Percentiles rank a stretch among this genome's conserved stretches.
phyloP scores from a whole-genome alignment of 2,797 vertebrate species.

The Parauchenoglanis ngamensis region DNA sequence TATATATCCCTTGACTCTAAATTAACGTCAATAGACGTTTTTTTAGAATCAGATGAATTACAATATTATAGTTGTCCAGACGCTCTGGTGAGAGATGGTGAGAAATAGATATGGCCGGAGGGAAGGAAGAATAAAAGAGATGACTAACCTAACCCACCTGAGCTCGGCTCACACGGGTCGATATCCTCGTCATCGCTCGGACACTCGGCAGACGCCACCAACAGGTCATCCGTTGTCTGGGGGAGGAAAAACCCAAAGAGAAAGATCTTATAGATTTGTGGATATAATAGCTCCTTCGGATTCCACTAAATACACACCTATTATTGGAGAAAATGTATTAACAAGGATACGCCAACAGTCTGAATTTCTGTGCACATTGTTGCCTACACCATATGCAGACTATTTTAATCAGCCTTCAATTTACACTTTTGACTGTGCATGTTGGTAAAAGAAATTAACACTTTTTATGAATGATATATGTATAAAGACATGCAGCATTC shows the following conservation, averaged over 20 bases:
- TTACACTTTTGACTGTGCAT: not conserved
- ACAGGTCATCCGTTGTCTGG: constrained; percentile 91
- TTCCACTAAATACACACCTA: not conserved
- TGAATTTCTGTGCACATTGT: no score
- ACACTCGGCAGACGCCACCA: constrained; percentile 97
- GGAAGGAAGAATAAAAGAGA: constrained; percentile 92
- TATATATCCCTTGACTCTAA: not conserved
- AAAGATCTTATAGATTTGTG: constrained; percentile 18
- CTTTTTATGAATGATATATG: not conserved
- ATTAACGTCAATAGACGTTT: not conserved
- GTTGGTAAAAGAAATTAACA: not conserved
- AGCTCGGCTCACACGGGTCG: constrained; percentile 99
- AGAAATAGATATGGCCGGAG: constrained; percentile 71
- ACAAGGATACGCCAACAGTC: not conserved
- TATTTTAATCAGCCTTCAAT: not conserved
- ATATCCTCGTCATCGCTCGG: constrained; percentile 98
- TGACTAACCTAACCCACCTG: constrained; percentile 99
- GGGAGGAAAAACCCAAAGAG: constrained; percentile 62
- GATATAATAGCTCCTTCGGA: not conserved
- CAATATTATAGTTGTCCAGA: not conserved
- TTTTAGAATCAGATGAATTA: not conserved
- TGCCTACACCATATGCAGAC: no score
- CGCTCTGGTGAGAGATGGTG: constrained; percentile 16
- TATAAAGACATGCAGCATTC: not conserved
- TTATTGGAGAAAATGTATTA: not conserved